These are phyloP conservation scores for Nanorana parkeri DNA, from an alignment of 2,113 vertebrate species.

Conservation along the genomic window DNA sequence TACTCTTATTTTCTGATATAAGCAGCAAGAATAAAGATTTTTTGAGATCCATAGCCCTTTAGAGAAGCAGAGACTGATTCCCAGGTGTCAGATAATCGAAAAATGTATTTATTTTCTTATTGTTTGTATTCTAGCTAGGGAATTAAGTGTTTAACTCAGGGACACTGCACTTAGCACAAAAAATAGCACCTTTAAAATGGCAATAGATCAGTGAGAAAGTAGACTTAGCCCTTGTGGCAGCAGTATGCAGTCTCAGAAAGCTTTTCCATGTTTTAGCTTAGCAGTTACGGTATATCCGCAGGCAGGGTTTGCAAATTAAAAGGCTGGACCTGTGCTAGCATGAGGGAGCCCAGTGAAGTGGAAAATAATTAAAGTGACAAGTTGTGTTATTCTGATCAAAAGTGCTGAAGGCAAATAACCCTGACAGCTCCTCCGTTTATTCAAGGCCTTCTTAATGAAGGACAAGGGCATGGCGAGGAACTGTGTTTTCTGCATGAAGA, in stretches of 20 bases:
- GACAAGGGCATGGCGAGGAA: slow-evolving; percentile 48
- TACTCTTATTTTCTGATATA: too few species aligned
- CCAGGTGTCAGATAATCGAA: background rate
- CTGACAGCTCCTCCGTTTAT: slow-evolving; percentile 56
- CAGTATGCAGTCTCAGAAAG: slow-evolving; percentile 36
- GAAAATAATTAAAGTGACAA: slow-evolving; percentile 59
- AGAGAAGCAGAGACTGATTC: background rate
- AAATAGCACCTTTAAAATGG: slow-evolving; percentile 19
- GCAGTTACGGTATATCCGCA: slow-evolving; percentile 44
- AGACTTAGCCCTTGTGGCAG: slow-evolving; percentile 6
- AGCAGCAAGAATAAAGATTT: too few species aligned
- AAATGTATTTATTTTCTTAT: slow-evolving; percentile 9
- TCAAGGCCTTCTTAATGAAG: slow-evolving; percentile 55
- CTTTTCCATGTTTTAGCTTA: slow-evolving; percentile 49
- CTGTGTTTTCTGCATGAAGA: slow-evolving; percentile 35
- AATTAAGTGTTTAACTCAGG: slow-evolving; percentile 4
- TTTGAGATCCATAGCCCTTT: too few species aligned
- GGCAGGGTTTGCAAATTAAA: slow-evolving; percentile 52
- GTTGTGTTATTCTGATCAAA: slow-evolving; percentile 58
- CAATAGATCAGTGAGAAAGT: slow-evolving; percentile 36
- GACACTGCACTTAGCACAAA: slow-evolving; percentile 33
- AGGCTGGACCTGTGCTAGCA: slow-evolving; percentile 46
- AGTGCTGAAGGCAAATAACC: slow-evolving; percentile 59
- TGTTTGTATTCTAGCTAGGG: background rate
- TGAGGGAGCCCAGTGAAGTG: slow-evolving; percentile 54